Evolutionary conservation across 53 echinoderm and acorn worm species (phyloP), one percentile per base, ranked within the genome.

Genomic region (Astropecten irregularis): DNA sequence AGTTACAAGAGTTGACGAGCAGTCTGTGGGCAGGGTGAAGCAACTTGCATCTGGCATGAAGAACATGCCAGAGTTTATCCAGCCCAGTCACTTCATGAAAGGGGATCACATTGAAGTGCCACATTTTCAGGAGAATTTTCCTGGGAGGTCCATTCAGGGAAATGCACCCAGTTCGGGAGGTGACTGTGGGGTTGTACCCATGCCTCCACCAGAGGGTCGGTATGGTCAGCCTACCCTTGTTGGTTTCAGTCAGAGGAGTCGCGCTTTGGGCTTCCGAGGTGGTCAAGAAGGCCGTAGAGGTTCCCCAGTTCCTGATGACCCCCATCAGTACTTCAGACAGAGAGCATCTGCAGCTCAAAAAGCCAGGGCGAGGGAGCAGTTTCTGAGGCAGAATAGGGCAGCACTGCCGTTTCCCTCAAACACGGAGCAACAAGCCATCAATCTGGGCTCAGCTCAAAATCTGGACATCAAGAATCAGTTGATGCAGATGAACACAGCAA

Each of bases 251-350:
- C 79, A 60, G 31, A 60, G 61, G 40, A 49, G 10, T 31, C 48
- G 40, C 11, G 9, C 33, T 6, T 10, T 62, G 20, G 32, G 59
- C 29, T 31, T 29, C 33, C 46, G 37, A 31, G 72, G 72, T 4
- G 35, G 34, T 20, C 72, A 53, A 37, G 72, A 62, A 4, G 21
- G 62, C 33, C 44, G 33, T 8, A 62, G 79, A 32, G 33, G 61
- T 48, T 47, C 79, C n/a, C 79, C 48, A 1, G 79, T 32, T 0
- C 42, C 79, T 5, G 79, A 79, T 2, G 79, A 79, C 56, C 79
- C 79, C 8, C 79, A 79, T 29, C 79, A 79, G 79, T 79, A 79
- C 79, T 79, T 79, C 79, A 79, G 79, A 56, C 79, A 79, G 61
- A 79, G 79, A 79, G 62, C 77, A 1, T 14, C 39, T 6, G 40